Conservation (phyloP, 2,888 invertebrate genomes). For the Saturnia japonica region DNA sequence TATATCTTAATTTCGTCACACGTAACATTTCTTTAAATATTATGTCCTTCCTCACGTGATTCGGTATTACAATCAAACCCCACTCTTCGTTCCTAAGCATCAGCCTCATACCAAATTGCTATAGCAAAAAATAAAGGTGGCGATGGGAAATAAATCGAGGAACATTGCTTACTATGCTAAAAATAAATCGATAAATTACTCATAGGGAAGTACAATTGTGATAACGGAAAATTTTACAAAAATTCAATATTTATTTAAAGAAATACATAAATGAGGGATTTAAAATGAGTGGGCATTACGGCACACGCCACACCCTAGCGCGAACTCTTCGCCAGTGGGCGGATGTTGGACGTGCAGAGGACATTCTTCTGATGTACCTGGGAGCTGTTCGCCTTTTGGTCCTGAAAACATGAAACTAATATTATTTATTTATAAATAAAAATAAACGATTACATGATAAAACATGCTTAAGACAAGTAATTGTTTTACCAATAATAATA, state of each 20-base stretch:
- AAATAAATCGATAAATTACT: background rate
- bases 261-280: slow-evolving; percentile 21
- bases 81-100: background rate
- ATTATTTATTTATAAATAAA: background rate
- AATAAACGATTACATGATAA: background rate
- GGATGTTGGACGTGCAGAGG: slow-evolving; percentile 98
- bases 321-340: slow-evolving; percentile 98
- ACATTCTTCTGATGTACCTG: slow-evolving; percentile 93
- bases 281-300: slow-evolving; percentile 85
- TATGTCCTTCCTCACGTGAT: background rate
- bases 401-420: slow-evolving; percentile 75
- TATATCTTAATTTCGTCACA: background rate
- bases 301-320: slow-evolving; percentile 98
- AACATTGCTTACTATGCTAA: background rate
- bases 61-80: background rate
- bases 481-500: too few species aligned
- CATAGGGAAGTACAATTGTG: background rate
- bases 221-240: background rate
- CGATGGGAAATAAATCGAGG: background rate
- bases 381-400: slow-evolving; percentile 94
- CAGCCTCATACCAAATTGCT: background rate
- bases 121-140: background rate
- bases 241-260: background rate
- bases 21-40: background rate
- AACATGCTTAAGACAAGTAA: background rate